phyloP scores from a whole-genome alignment of 1,140 invertebrate genomes.

The Pseudomyrmex dendroicus region DNA sequence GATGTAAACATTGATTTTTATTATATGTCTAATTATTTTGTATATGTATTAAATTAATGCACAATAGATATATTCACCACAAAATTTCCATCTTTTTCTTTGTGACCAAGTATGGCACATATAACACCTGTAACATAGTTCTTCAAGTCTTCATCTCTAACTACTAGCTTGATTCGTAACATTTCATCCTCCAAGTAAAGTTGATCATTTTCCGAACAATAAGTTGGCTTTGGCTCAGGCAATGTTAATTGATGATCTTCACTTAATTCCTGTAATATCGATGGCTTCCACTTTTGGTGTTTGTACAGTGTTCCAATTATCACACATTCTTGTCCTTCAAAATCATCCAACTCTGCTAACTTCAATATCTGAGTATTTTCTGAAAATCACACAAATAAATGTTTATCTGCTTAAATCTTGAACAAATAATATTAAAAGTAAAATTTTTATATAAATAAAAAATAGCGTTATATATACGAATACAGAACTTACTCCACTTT shows the following conservation, averaged over 20 bases:
- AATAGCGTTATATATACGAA: too few species aligned
- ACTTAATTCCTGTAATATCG: constrained; percentile 95
- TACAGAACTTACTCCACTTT: constrained; percentile 87
- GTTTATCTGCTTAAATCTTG: neutral
- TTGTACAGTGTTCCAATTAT: constrained; percentile 97
- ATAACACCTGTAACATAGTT: constrained; percentile 91
- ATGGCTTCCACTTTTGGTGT: constrained; percentile 96
- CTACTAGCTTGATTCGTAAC: constrained; percentile 92
- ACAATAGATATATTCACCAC: constrained; percentile 69
- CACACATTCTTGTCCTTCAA: constrained; percentile 87
- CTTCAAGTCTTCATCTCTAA: constrained; percentile 87
- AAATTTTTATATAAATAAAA: neutral
- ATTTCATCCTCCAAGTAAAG: constrained; percentile 96
- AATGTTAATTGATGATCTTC: constrained; percentile 93
- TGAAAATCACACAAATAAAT: constrained; percentile 49
- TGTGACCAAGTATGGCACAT: constrained; percentile 90
- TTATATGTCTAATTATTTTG: neutral
- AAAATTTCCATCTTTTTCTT: constrained; percentile 80
- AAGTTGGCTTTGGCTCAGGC: constrained; percentile 89
- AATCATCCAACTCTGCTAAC: constrained; percentile 76
- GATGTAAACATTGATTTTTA: constrained; percentile 53
- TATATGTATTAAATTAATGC: neutral
- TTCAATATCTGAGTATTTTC: constrained; percentile 73
- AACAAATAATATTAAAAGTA: too few species aligned
- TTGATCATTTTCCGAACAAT: constrained; percentile 89